Base-by-base conservation (phyloP, 64 coral and sea anemone species). In the Exaiptasia diaphana region DNA sequence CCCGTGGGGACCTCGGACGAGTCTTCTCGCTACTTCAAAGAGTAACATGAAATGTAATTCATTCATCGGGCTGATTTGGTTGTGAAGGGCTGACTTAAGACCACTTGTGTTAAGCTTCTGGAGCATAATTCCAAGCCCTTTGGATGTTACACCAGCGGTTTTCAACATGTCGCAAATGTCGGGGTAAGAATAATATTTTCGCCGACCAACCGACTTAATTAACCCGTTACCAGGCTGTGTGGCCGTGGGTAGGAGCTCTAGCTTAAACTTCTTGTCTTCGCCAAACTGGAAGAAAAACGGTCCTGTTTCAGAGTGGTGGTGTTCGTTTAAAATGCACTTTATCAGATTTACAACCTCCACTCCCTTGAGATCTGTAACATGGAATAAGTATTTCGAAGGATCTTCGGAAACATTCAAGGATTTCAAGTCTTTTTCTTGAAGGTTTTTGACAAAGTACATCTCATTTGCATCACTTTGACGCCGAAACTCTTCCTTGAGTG, bases 41-140 rank as follows among this genome's bases (percentile, higher is more conserved):
- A 95, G 63, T 30, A 85, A 5, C 91, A 95, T 95, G 43, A 95
- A 95, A 62, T 95, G 91, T 1, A 95, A 56, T 75, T 95, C 91
- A 28, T 95, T 95, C 85, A 95, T 95, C 4, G 91, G 91, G 61
- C 91, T 95, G 8, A 95, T 88, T 5, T 85, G 76, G 37, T 95
- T 95, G 14, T 85, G 86, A 77, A 95, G 79, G 24, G 91, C 91
- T 48, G 91, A 95, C 52, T 85, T 95, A 53, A 95, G 82, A 0
- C 91, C 91, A 13, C 78, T 77, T 5, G 86, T 95, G 74, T 95
- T 95, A 13, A 95, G 44, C 54, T 90, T 95, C 28, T 71, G 58
- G 41, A 83, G 53, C 91, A 95, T 95, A 10, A 88, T 83, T 30
- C 91, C 91, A 22, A 95, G 72, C 0, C 91, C 91, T 29, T 95